These are phyloP conservation scores for Syrphus vitripennis DNA, from an alignment of 2,888 invertebrate genomes.

Conservation along the genomic window DNA sequence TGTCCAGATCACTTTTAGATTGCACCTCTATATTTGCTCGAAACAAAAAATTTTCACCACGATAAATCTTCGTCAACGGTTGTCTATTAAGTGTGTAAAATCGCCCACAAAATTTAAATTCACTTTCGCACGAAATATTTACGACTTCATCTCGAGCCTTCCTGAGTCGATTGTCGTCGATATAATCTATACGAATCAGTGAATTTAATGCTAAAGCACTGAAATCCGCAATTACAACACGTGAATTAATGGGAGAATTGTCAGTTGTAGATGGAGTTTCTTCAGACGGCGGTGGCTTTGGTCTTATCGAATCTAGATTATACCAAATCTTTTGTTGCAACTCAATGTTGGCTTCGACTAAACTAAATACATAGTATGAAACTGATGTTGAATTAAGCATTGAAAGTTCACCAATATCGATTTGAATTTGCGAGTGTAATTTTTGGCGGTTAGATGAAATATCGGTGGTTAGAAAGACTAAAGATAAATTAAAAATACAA, in stretches of 20 bases:
- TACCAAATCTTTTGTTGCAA: conserved; percentile 79
- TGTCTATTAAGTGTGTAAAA: conserved; percentile 80
- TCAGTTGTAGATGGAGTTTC: conserved; percentile 72
- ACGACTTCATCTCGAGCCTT: conserved; percentile 79
- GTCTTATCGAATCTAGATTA: conserved; percentile 77
- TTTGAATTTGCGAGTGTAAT: conserved; percentile 81
- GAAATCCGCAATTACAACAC: conserved; percentile 61
- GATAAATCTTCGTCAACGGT: conserved; percentile 77
- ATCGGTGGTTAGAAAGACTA: conserved; percentile 83
- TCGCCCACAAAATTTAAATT: conserved; percentile 79
- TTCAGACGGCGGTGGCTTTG: conserved; percentile 63
- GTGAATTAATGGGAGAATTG: conserved; percentile 76
- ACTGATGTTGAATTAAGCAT: conserved; percentile 78
- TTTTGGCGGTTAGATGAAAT: conserved; percentile 82
- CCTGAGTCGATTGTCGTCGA: conserved; percentile 77
- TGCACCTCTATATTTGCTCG: conserved; percentile 78
- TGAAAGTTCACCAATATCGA: conserved; percentile 80
- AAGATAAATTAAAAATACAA: conserved; percentile 62
- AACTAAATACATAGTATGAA: conserved; percentile 79
- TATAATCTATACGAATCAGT: conserved; percentile 79
- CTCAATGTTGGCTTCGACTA: conserved; percentile 78
- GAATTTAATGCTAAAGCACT: conserved; percentile 73
- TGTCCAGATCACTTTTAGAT: conserved; percentile 78
- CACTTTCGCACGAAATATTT: conserved; percentile 77
- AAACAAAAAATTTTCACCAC: conserved; percentile 80